Percentiles rank a stretch among this genome's conserved stretches.
Conservation (phyloP, 2,888 invertebrate species). For the Campaea margaritaria region DNA sequence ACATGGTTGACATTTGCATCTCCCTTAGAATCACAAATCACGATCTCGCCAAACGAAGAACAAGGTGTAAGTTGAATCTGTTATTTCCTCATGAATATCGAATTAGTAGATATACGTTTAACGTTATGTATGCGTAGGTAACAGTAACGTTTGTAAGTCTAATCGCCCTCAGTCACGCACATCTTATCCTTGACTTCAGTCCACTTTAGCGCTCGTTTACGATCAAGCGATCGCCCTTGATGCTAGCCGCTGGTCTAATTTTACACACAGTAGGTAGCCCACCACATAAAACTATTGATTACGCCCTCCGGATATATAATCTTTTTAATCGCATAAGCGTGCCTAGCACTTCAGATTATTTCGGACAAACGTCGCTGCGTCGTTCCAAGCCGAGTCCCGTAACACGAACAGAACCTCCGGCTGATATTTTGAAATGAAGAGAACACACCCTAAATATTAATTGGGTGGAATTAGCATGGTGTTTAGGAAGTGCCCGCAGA, state of each 20-base stretch:
- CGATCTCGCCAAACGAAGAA: constrained; percentile 16
- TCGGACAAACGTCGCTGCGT: constrained; percentile 13
- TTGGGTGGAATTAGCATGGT: constrained; percentile 71
- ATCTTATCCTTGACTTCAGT: constrained; percentile 50
- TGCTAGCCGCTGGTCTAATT: constrained; percentile 49
- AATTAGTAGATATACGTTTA: neutral
- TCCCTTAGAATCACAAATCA: constrained; percentile 11
- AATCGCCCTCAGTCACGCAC: constrained; percentile 61
- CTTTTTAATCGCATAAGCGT: constrained; percentile 48
- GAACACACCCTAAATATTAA: constrained; percentile 68
- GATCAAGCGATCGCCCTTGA: constrained; percentile 53
- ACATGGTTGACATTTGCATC: constrained; percentile 2
- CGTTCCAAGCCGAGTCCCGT: constrained; percentile 17
- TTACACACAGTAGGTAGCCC: constrained; percentile 38
- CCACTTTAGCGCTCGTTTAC: constrained; percentile 45
- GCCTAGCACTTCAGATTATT: constrained; percentile 48
- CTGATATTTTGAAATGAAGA: constrained; percentile 47
- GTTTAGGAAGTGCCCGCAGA: constrained; percentile 70
- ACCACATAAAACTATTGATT: constrained; percentile 62
- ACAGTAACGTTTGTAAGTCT: constrained; percentile 50
- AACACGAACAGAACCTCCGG: constrained; percentile 6
- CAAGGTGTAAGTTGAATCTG: constrained; percentile 15
- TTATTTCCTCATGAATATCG: constrained; percentile 22
- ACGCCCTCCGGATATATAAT: constrained; percentile 53
- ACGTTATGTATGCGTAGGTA: constrained; percentile 26